Evolutionary conservation across 2,797 vertebrate genomes (phyloP).

Genomic region (Eospalax fontanierii): DNA sequence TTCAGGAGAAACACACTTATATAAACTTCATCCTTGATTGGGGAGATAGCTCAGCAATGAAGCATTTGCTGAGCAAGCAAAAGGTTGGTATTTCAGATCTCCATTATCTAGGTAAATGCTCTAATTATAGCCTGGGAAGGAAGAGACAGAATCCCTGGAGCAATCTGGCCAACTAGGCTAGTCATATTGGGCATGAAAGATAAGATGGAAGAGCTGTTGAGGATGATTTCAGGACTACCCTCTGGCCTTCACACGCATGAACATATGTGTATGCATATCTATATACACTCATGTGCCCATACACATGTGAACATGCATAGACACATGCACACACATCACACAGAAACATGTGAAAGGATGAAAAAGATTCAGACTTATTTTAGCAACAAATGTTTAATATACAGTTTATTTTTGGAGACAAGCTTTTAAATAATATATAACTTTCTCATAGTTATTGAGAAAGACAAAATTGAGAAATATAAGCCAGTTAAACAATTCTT

Average conservation of each 20-base stretch:
- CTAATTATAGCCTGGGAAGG: background rate
- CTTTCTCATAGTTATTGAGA: conserved; percentile 58
- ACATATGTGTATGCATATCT: background rate
- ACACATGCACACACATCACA: background rate
- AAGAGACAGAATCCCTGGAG: background rate
- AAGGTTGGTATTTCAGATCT: background rate
- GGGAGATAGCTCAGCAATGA: background rate
- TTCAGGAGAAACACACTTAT: conserved; percentile 40
- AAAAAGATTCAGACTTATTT: conserved; percentile 69
- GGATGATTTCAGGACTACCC: background rate
- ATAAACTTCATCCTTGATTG: conserved; percentile 39
- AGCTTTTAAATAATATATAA: conserved; percentile 33
- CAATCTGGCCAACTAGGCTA: background rate
- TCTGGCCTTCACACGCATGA: background rate
- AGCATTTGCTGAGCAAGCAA: background rate
- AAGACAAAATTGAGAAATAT: conserved; percentile 65
- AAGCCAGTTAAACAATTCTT: conserved; percentile 41
- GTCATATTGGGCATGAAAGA: background rate
- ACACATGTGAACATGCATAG: background rate
- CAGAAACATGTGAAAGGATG: background rate
- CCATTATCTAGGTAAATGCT: background rate
- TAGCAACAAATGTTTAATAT: conserved; percentile 60
- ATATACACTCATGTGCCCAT: background rate
- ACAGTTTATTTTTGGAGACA: conserved; percentile 54
- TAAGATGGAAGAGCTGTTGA: background rate